A percentile compares a stretch with the other conserved stretches of the same genome.
Conservation (phyloP, 2,797 vertebrate genomes). For the Parauchenoglanis ngamensis region DNA sequence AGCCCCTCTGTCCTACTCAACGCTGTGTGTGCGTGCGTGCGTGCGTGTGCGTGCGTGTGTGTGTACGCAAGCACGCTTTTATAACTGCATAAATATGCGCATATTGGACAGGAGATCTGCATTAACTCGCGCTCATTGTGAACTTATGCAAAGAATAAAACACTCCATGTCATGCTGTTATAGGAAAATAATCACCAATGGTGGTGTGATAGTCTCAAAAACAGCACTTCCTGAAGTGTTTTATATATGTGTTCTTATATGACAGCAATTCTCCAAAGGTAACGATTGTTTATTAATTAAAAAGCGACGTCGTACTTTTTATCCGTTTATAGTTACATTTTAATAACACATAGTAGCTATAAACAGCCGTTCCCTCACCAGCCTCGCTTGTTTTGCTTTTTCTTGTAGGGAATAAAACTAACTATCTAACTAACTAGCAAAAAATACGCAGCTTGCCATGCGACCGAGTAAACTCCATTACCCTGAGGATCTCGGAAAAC, state of each 20-base stretch:
- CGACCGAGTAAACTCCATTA: too few relatives aligned
- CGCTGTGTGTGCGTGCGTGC: slow-evolving; percentile 44
- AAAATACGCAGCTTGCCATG: background rate
- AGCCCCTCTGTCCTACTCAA: slow-evolving; percentile 29
- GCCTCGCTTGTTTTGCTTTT: background rate
- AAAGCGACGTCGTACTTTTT: background rate
- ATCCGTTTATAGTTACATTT: background rate
- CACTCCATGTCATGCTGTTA: background rate
- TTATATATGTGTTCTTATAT: background rate
- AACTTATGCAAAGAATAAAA: background rate
- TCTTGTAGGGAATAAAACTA: background rate
- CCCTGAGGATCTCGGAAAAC: background rate
- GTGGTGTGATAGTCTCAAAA: background rate
- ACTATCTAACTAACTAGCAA: background rate
- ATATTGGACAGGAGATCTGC: background rate
- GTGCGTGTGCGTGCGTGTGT: slow-evolving; percentile 62
- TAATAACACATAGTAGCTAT: background rate
- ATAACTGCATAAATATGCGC: background rate
- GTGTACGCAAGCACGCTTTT: slow-evolving; percentile 40
- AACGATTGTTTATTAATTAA: background rate
- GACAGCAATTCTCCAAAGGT: background rate
- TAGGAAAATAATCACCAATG: background rate
- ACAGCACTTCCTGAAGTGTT: background rate
- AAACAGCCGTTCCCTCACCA: background rate
- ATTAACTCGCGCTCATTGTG: background rate